Evolutionary conservation across 2,888 invertebrate species (phyloP).

Genomic region (Sphinx pinastri): DNA sequence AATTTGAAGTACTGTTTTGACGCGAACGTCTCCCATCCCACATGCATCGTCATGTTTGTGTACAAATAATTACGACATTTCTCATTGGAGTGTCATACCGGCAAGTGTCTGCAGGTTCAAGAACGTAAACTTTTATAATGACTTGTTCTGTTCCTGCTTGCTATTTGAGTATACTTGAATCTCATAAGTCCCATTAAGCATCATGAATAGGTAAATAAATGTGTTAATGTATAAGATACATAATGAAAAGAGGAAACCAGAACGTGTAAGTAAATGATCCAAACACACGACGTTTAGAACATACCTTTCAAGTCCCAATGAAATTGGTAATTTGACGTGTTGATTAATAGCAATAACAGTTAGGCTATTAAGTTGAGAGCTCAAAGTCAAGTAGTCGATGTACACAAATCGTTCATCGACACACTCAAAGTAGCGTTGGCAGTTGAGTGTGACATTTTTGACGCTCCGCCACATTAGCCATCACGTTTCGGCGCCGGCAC

Average conservation of each 20-base stretch:
- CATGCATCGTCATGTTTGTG: constrained; percentile 42
- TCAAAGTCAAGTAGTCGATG: constrained; percentile 59
- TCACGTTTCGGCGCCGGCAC: constrained; percentile 68
- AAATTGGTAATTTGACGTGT: constrained; percentile 41
- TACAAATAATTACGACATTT: constrained; percentile 76
- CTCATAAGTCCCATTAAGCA: constrained; percentile 13
- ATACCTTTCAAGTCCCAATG: constrained; percentile 25
- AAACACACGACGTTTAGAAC: neutral
- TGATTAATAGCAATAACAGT: constrained; percentile 61
- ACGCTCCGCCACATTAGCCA: constrained; percentile 62
- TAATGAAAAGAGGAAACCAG: neutral
- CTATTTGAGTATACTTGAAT: constrained; percentile 3
- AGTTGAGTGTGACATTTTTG: constrained; percentile 55
- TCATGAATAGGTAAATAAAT: neutral
- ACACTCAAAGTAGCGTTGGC: constrained; percentile 47
- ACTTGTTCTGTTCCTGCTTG: constrained; percentile 17
- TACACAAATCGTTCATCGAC: constrained; percentile 72
- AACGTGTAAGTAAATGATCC: neutral
- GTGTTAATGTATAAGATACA: neutral
- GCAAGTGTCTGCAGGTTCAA: constrained; percentile 37
- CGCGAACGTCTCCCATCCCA: constrained; percentile 50
- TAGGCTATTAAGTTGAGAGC: constrained; percentile 64
- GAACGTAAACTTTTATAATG: constrained; percentile 34
- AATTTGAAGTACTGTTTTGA: constrained; percentile 63
- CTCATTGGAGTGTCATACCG: constrained; percentile 63